These are phyloP conservation scores for Pogonophryne albipinna DNA, from an alignment of 2,797 vertebrate species.

Conservation along the genomic window DNA sequence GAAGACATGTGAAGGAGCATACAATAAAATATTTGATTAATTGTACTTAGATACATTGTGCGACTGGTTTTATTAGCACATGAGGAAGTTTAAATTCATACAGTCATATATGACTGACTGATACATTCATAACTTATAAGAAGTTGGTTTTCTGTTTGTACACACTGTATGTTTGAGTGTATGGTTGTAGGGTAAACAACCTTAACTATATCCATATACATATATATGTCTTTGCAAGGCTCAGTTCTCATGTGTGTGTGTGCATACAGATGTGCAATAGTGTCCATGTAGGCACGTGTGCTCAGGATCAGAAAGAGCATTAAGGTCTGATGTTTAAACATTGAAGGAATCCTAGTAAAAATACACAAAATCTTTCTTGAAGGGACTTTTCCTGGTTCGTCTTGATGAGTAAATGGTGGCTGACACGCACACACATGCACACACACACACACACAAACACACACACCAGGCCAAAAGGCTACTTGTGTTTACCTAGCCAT, in stretches of 20 bases:
- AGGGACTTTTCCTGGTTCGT: slow-evolving; percentile 44
- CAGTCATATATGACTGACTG: neutral
- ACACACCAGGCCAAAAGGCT: slow-evolving; percentile 39
- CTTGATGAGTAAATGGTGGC: slow-evolving; percentile 39
- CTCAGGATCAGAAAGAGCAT: slow-evolving; percentile 40
- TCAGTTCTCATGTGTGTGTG: slow-evolving; percentile 11
- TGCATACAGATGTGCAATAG: slow-evolving; percentile 27
- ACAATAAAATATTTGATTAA: neutral
- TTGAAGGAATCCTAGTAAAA: slow-evolving; percentile 72
- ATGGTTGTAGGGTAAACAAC: slow-evolving; percentile 1
- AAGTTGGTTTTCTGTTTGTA: slow-evolving; percentile 26
- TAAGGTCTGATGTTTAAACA: slow-evolving; percentile 66
- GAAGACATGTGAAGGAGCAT: neutral
- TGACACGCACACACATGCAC: slow-evolving; percentile 2
- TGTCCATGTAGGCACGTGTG: slow-evolving; percentile 31
- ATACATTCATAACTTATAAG: neutral
- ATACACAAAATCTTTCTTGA: slow-evolving; percentile 62
- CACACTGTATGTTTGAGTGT: slow-evolving; percentile 3
- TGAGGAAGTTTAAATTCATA: slow-evolving; percentile 2
- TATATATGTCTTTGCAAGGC: neutral
- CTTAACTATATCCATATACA: neutral
- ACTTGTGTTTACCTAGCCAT: slow-evolving; percentile 76
- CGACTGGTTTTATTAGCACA: neutral
- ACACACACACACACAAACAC: neutral
- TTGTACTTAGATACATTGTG: neutral